Base-by-base conservation (phyloP, 2,113 vertebrate species). In the Phasianus colchicus region DNA sequence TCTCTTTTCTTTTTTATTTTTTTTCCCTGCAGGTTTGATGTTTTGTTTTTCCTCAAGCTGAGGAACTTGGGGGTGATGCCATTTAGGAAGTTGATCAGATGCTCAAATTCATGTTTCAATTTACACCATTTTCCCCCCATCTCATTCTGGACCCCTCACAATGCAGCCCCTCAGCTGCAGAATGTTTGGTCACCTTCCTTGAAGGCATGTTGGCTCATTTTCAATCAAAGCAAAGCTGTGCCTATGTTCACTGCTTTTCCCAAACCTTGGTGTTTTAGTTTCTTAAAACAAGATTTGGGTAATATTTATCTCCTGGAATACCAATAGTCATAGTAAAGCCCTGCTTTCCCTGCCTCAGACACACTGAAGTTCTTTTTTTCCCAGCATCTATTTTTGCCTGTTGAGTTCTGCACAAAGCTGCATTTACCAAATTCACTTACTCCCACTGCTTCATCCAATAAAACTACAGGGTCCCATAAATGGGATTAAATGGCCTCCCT, bases 381-480 rank as follows among this genome's bases (percentile, higher is more conserved):
- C 47, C 69, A 77, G 78, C 2, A 0, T 77, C 93, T 92, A 66
- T 89, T 77, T 87, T 55, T 88, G 87, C 85, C 85, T 60, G 42
- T 79, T 55, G 85, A 93, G 79, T 83, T 75, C 22, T 65, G 67
- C 79, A 64, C 61, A 71, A 42, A 71, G 38, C 88, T 75, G 60
- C 93, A 71, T 40, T 47, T 47, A 73, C 48, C 83, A 73, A 77
- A 95, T 66, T 93, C 77, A 60, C 60, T 86, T 45, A 34, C 40
- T 91, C 72, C 64, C 78, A 77, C 71, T 34, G 83, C 30, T 64
- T 91, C 70, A 80, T 77, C 55, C 40, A 60, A 90, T 89, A 83
- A 88, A 96, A 87, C 69, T 34, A 64, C 74, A 90, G 84, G 60
- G 60, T 60, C 80, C 91, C 60, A 83, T 60, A 74, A 90, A 89